A percentile compares a stretch with the other conserved stretches of the same genome.
These are phyloP conservation scores for Perodicticus potto DNA, from an alignment of 2,797 vertebrate genomes.

Conservation along the genomic window DNA sequence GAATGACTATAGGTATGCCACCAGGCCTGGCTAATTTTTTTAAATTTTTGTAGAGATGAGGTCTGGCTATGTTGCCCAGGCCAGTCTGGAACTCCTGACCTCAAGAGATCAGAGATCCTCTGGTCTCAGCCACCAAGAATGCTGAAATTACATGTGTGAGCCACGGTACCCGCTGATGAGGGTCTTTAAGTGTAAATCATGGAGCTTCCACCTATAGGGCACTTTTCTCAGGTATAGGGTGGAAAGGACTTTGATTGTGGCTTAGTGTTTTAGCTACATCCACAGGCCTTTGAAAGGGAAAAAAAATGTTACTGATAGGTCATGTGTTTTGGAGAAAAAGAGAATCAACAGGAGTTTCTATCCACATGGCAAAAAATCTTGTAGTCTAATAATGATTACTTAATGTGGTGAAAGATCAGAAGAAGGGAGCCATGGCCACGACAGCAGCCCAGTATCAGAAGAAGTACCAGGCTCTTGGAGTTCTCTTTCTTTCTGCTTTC, in stretches of 20 bases:
- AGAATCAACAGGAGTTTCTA: background rate
- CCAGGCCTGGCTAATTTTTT: background rate
- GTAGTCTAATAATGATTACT: background rate
- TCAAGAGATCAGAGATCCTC: background rate
- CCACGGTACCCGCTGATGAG: background rate
- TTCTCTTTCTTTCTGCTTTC: slow-evolving; percentile 21
- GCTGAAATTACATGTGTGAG: background rate
- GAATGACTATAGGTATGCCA: background rate
- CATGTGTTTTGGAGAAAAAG: background rate
- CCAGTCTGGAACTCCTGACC: background rate
- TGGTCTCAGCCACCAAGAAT: background rate
- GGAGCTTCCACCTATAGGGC: no score
- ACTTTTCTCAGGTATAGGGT: background rate
- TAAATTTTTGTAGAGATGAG: background rate
- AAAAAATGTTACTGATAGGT: background rate
- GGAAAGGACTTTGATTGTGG: background rate
- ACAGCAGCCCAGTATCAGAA: background rate
- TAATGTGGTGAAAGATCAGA: background rate
- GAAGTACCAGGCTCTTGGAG: background rate
- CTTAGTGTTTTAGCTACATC: background rate
- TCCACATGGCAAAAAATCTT: background rate
- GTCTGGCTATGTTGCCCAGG: background rate
- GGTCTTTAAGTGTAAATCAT: background rate
- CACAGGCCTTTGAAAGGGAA: background rate
- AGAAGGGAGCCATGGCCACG: background rate